Conservation (phyloP, 2,888 invertebrate genomes). For the Acronicta leporina region DNA sequence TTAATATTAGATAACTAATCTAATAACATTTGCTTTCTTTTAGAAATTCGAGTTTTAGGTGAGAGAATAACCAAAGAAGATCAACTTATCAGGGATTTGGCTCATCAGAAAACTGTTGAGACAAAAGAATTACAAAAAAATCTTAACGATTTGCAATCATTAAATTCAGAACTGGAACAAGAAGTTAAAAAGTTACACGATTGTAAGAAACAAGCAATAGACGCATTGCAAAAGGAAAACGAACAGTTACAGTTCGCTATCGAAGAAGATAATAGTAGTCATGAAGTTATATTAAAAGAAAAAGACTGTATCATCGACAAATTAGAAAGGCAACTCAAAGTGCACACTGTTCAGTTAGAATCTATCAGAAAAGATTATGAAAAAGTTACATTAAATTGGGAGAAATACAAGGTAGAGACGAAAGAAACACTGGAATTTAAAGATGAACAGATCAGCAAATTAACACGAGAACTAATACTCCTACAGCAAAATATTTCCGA, state of each 20-base stretch:
- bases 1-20: not conserved
- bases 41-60: slow-evolving; percentile 59
- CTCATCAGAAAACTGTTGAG: slow-evolving; percentile 53
- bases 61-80: slow-evolving; percentile 44
- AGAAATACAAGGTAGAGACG: slow-evolving; percentile 61
- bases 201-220: slow-evolving; percentile 56
- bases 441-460: slow-evolving; percentile 54
- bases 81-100: slow-evolving; percentile 45
- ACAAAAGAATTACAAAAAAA: slow-evolving; percentile 53
- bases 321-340: slow-evolving; percentile 64
- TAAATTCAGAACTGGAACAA: slow-evolving; percentile 57
- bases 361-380: slow-evolving; percentile 62
- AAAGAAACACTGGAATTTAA: slow-evolving; percentile 57
- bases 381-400: slow-evolving; percentile 60
- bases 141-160: slow-evolving; percentile 52
- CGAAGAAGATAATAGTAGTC: slow-evolving; percentile 68
- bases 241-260: slow-evolving; percentile 67
- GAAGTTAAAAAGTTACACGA: slow-evolving; percentile 60
- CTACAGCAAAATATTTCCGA: slow-evolving; percentile 42
- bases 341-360: slow-evolving; percentile 55
- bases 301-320: slow-evolving; percentile 67
- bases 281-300: slow-evolving; percentile 66
- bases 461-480: slow-evolving; percentile 42
- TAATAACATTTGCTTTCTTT: slow-evolving; percentile 37
- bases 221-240: slow-evolving; percentile 66